Percentiles rank a stretch among this genome's conserved stretches.
phyloP scores from a whole-genome alignment of 2,113 vertebrate genomes.

The Cercocebus atys region DNA sequence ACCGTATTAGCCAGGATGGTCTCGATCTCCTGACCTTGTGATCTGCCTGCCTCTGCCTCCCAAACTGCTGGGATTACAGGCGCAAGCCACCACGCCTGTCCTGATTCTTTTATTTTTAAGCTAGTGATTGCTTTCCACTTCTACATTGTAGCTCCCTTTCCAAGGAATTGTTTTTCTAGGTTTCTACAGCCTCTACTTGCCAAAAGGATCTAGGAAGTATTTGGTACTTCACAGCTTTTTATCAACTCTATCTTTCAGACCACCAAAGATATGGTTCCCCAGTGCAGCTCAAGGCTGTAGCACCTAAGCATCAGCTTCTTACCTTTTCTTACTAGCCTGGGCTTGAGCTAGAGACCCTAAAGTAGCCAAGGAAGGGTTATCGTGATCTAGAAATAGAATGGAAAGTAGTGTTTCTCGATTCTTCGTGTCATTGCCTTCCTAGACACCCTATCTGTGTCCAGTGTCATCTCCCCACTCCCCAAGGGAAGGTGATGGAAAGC shows the following conservation, averaged over 20 bases:
- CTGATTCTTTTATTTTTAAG: slow-evolving; percentile 19
- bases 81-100: too few species aligned
- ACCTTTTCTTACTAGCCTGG: slow-evolving; percentile 50
- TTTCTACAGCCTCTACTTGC: background rate
- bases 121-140: background rate
- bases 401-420: slow-evolving; percentile 32
- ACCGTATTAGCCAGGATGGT: too few species aligned
- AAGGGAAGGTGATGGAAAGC: slow-evolving; percentile 76
- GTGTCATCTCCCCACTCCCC: slow-evolving; percentile 45
- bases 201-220: background rate
- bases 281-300: background rate
- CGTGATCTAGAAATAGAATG: slow-evolving; percentile 78
- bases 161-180: background rate
- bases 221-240: background rate
- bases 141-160: background rate
- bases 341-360: slow-evolving; percentile 73
- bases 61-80: too few species aligned
- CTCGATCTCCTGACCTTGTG: too few species aligned
- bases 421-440: background rate
- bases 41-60: too few species aligned
- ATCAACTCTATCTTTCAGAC: background rate
- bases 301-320: slow-evolving; percentile 65
- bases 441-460: background rate
- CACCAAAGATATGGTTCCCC: background rate
- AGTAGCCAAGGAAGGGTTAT: slow-evolving; percentile 69